Conservation (phyloP, 1,140 invertebrate species). For the Psix sp. region DNA sequence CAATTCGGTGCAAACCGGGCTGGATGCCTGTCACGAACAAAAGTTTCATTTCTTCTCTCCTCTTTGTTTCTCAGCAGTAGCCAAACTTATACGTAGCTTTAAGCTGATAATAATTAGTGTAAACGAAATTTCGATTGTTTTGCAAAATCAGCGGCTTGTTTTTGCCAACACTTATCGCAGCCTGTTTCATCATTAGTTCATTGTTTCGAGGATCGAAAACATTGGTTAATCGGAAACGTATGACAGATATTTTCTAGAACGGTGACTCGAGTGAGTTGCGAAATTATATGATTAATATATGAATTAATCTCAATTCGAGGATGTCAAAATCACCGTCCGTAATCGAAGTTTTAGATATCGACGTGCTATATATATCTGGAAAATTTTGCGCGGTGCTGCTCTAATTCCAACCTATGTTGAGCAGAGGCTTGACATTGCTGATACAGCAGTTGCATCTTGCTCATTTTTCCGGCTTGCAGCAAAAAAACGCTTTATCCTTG, state of each 20-base stretch:
- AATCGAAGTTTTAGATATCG: conserved; percentile 15
- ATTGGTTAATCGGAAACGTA: conserved; percentile 3
- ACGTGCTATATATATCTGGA: background rate
- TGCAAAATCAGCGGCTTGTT: no score
- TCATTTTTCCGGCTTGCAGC: no score
- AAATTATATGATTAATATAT: conserved; percentile 29
- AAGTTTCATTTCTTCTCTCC: no score
- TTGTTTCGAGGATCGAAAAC: conserved; percentile 12
- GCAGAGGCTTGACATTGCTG: no score
- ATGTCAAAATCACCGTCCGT: conserved; percentile 10
- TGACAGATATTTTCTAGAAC: conserved; percentile 18
- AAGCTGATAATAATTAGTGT: no score
- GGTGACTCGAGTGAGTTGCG: conserved; percentile 34
- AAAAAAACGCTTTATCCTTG: no score
- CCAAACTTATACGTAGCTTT: no score
- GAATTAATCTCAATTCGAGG: conserved; percentile 34
- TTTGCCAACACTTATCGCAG: conserved; percentile 27
- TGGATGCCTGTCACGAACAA: conserved; percentile 83
- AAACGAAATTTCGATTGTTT: no score
- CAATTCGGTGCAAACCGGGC: conserved; percentile 96
- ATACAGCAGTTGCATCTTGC: no score
- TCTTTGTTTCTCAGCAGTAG: no score
- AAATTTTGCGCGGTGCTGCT: no score
- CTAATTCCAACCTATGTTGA: no score
- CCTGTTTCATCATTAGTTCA: conserved; percentile 18